A percentile compares a stretch with the other conserved stretches of the same genome.
Conservation (phyloP, 2,113 vertebrate species). For the Aphelocoma coerulescens region DNA sequence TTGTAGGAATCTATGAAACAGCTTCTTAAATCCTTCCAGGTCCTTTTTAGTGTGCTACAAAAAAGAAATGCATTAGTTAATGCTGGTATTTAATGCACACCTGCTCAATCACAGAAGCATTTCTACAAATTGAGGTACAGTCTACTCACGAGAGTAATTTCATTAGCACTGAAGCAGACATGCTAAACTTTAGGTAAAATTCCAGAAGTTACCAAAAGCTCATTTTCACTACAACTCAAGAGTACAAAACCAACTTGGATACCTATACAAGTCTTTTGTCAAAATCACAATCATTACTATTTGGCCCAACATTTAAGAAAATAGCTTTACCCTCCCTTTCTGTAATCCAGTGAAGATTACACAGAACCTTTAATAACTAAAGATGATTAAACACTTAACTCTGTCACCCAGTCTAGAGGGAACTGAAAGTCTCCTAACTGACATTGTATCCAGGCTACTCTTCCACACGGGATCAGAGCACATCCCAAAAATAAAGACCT, state of each 20-base stretch:
- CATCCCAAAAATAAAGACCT: background rate
- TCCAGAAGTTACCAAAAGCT: background rate
- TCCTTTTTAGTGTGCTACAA: conserved; percentile 89
- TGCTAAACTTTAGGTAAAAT: background rate
- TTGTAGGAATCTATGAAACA: conserved; percentile 97
- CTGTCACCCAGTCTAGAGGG: background rate
- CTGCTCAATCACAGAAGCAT: background rate
- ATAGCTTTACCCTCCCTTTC: background rate
- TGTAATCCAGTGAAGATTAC: background rate
- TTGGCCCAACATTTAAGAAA: background rate
- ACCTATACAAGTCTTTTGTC: background rate
- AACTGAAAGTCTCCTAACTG: background rate
- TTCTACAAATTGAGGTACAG: background rate
- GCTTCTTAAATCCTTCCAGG: conserved; percentile 91
- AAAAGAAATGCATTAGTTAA: conserved; percentile 30
- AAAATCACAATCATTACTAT: background rate
- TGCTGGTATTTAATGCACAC: background rate
- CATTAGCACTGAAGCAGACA: background rate
- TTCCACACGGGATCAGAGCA: background rate
- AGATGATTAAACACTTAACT: conserved; percentile 20
- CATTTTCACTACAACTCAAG: background rate
- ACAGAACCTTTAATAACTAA: background rate
- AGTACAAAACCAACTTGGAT: background rate
- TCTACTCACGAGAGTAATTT: background rate
- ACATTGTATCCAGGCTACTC: background rate